phyloP scores from a whole-genome alignment of 2,797 vertebrate genomes.

The Galago senegalensis region DNA sequence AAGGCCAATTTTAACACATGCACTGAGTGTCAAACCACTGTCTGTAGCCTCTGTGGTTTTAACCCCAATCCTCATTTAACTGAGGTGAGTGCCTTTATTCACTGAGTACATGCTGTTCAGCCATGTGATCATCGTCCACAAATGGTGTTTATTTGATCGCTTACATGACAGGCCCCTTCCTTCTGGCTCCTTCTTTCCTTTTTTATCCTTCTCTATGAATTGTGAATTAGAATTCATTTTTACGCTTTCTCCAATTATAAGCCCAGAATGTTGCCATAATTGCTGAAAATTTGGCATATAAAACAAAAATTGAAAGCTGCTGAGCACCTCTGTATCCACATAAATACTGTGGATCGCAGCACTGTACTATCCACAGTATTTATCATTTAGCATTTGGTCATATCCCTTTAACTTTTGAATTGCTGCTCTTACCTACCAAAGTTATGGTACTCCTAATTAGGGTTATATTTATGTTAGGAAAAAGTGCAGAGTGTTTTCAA shows the following conservation, averaged over 20 bases:
- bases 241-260: background rate
- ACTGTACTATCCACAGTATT: background rate
- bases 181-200: background rate
- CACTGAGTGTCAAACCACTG: constrained; percentile 95
- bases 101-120: background rate
- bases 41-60: constrained; percentile 98
- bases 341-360: no score
- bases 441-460: background rate
- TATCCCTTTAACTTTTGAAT: constrained; percentile 41
- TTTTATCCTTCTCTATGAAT: background rate
- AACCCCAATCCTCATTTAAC: constrained; percentile 94
- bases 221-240: constrained; percentile 4
- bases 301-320: background rate
- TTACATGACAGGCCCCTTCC: background rate
- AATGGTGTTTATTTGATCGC: background rate
- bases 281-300: constrained; percentile 27
- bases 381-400: background rate
- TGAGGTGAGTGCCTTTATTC: constrained; percentile 91
- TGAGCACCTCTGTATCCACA: background rate
- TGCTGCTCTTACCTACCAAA: background rate
- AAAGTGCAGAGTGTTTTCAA: background rate
- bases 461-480: background rate
- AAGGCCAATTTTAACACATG: constrained; percentile 96
- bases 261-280: background rate
- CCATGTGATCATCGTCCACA: background rate